These are phyloP conservation scores for Thecocarcelia acutangulata DNA, from an alignment of 2,888 invertebrate species.

Conservation along the genomic window DNA sequence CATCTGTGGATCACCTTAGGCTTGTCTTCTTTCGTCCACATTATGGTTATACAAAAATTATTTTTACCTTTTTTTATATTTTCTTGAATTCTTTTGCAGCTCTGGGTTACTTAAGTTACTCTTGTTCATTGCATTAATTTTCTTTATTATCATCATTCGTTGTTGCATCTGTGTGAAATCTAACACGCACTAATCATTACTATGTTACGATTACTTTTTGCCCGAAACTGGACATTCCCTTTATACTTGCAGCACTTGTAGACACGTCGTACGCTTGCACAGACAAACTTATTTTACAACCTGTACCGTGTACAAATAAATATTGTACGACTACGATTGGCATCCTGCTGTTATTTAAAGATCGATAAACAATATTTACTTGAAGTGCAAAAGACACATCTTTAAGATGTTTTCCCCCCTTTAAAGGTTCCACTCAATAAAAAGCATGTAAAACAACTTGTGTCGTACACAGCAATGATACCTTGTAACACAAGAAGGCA, in stretches of 20 bases:
- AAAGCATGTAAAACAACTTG: constrained; percentile 50
- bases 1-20: too few species aligned
- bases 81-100: constrained; percentile 4
- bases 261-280: background rate
- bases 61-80: too few species aligned
- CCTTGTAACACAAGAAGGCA: constrained; percentile 17
- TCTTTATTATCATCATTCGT: constrained; percentile 43
- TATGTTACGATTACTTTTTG: constrained; percentile 65
- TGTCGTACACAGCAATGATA: constrained; percentile 28
- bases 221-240: constrained; percentile 52
- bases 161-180: constrained; percentile 69
- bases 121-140: constrained; percentile 42
- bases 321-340: constrained; percentile 62
- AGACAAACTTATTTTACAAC: constrained; percentile 13
- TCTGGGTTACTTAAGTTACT: background rate
- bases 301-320: constrained; percentile 40
- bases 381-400: constrained; percentile 69
- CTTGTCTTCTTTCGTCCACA: too few species aligned
- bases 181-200: constrained; percentile 71
- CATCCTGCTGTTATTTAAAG: constrained; percentile 74
- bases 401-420: constrained; percentile 32
- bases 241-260: background rate
- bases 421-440: constrained; percentile 44
- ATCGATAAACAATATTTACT: constrained; percentile 75
- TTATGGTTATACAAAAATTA: too few species aligned